These are phyloP conservation scores for Mellilla xanthometata DNA, from an alignment of 2,888 invertebrate species.

Conservation along the genomic window DNA sequence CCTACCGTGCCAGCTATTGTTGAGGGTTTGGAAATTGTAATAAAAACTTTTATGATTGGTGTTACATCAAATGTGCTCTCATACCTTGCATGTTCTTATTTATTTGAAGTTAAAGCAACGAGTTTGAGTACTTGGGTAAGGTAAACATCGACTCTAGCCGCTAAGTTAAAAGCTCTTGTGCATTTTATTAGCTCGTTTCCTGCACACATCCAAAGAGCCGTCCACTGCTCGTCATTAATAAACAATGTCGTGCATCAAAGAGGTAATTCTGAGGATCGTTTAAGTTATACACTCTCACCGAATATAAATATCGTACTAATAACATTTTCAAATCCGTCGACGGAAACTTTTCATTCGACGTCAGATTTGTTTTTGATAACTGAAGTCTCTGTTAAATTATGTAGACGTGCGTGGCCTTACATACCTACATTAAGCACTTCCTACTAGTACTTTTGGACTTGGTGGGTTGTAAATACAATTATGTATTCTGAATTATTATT, in stretches of 20 bases:
- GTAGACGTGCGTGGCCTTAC: conserved; percentile 23
- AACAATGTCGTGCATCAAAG: conserved; percentile 66
- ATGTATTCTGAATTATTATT: too few relatives aligned
- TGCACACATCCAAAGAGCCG: conserved; percentile 49
- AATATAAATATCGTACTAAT: conserved; percentile 25
- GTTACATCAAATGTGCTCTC: conserved; percentile 15
- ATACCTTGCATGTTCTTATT: conserved; percentile 3
- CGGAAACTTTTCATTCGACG: conserved; percentile 32
- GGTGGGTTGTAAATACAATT: too few relatives aligned
- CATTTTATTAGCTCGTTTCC: conserved; percentile 56
- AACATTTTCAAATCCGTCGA: conserved; percentile 14
- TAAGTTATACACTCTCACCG: conserved; percentile 35
- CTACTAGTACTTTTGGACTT: conserved; percentile 25
- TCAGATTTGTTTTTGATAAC: conserved; percentile 24
- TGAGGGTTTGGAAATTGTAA: conserved; percentile 31
- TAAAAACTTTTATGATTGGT: conserved; percentile 21
- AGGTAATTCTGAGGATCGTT: conserved; percentile 49
- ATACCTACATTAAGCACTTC: conserved; percentile 27
- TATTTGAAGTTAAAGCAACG: conserved; percentile 20
- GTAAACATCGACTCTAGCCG: conserved; percentile 33
- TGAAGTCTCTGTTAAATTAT: conserved; percentile 16
- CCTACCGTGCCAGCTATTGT: conserved; percentile 41
- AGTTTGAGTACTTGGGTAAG: conserved; percentile 5
- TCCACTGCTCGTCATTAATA: conserved; percentile 54
- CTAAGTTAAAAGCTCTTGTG: conserved; percentile 40